phyloP scores from a whole-genome alignment of 2,113 vertebrate genomes.

The Silurus asotus region DNA sequence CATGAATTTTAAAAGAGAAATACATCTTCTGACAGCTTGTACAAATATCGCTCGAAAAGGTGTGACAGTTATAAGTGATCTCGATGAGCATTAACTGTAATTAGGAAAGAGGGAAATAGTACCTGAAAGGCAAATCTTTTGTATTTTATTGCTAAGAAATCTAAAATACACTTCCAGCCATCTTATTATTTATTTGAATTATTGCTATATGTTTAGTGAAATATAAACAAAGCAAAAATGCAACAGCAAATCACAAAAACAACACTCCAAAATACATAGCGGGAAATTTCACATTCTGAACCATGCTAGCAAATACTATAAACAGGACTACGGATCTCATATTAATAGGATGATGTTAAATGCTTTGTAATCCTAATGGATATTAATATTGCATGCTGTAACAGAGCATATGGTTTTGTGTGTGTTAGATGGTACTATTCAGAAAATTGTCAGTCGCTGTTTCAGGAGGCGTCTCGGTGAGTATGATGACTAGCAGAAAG shows the following conservation, averaged over 20 bases:
- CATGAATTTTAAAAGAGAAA: constrained; percentile 33
- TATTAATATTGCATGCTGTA: neutral
- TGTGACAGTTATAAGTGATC: neutral
- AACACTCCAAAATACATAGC: neutral
- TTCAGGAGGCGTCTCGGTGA: neutral
- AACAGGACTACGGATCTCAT: neutral
- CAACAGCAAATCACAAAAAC: neutral
- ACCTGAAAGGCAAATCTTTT: neutral
- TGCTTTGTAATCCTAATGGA: neutral
- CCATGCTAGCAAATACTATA: neutral
- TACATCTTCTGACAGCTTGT: constrained; percentile 8
- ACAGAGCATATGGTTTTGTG: too few species aligned
- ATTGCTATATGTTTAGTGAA: neutral
- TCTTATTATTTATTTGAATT: neutral
- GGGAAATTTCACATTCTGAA: too few species aligned
- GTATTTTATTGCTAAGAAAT: neutral
- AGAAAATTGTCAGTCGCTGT: neutral
- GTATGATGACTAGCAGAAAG: neutral
- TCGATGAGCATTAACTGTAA: neutral
- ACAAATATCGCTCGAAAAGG: neutral
- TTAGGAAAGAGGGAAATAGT: neutral
- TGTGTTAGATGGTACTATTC: neutral
- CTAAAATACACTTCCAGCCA: neutral
- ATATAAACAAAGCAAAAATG: neutral
- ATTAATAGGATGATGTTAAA: too few species aligned